These are phyloP conservation scores for Reinhardtius hippoglossoides DNA, from an alignment of 2,113 vertebrate species.

Conservation along the genomic window DNA sequence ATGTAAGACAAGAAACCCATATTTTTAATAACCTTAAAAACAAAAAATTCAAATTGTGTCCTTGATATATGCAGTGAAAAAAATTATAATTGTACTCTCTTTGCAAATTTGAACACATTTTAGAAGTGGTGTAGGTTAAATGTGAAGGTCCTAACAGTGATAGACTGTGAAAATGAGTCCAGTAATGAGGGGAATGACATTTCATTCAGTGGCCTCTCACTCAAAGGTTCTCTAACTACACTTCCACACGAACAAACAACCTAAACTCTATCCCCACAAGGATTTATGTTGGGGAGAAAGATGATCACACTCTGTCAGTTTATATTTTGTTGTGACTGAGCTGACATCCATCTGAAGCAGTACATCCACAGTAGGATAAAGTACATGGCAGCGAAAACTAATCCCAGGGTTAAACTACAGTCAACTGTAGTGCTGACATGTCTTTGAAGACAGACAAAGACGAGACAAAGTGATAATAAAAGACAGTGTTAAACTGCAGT, in stretches of 20 bases:
- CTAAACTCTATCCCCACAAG: constrained; percentile 37
- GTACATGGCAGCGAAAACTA: constrained; percentile 55
- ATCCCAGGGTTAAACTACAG: constrained; percentile 65
- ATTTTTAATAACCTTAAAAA: no score
- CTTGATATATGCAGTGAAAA: not conserved
- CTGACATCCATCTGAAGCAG: constrained; percentile 39
- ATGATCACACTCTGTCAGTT: constrained; percentile 61
- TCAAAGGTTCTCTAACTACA: constrained; percentile 54
- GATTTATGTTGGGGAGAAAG: constrained; percentile 29
- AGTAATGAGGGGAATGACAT: constrained; percentile 55
- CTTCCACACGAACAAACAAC: constrained; percentile 46
- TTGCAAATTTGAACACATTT: not conserved
- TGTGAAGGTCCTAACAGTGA: constrained; percentile 18
- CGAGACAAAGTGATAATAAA: constrained; percentile 56
- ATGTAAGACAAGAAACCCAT: no score
- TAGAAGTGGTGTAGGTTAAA: constrained; percentile 4
- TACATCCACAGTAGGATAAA: constrained; percentile 29
- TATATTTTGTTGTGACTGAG: constrained; percentile 48
- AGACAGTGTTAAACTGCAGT: constrained; percentile 52
- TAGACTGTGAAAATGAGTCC: constrained; percentile 36
- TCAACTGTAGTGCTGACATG: constrained; percentile 48
- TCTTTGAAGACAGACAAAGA: constrained; percentile 63
- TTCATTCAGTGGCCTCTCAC: constrained; percentile 49
- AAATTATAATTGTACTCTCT: not conserved
- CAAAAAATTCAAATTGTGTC: not conserved